These are phyloP conservation scores for Dasypus novemcinctus DNA, from an alignment of 2,113 vertebrate genomes.

Conservation along the genomic window DNA sequence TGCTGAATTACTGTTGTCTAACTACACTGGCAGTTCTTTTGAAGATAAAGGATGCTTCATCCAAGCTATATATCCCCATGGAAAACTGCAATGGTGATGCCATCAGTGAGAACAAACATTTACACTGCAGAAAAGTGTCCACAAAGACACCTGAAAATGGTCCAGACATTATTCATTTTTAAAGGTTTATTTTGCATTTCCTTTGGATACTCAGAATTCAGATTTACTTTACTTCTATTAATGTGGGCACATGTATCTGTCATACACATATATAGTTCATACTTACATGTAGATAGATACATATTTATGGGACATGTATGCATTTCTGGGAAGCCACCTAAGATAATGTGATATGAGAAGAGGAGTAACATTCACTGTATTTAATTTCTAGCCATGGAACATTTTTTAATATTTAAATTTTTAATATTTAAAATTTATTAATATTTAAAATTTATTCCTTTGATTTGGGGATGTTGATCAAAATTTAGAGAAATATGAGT, in stretches of 20 bases:
- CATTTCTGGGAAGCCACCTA: neutral
- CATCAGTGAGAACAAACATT: neutral
- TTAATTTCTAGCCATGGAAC: neutral
- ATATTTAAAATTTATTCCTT: constrained; percentile 11
- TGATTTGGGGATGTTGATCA: constrained; percentile 11
- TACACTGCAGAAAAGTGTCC: neutral
- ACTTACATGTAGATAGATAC: neutral
- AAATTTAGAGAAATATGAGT: constrained; percentile 28
- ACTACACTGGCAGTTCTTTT: neutral
- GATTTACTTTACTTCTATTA: neutral
- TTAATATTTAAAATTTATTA: neutral
- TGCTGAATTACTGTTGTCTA: neutral
- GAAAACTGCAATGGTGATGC: neutral
- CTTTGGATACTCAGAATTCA: constrained; percentile 7
- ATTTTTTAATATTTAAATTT: neutral
- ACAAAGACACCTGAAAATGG: neutral
- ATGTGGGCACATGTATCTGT: neutral
- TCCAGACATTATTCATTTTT: neutral
- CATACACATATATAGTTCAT: neutral
- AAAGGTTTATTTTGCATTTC: constrained; percentile 12
- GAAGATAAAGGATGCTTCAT: neutral
- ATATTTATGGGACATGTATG: neutral
- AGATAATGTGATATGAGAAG: neutral
- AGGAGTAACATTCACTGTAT: neutral
- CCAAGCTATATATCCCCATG: neutral